Conservation (phyloP, 2,113 vertebrate genomes). For the Zapornia atra region DNA sequence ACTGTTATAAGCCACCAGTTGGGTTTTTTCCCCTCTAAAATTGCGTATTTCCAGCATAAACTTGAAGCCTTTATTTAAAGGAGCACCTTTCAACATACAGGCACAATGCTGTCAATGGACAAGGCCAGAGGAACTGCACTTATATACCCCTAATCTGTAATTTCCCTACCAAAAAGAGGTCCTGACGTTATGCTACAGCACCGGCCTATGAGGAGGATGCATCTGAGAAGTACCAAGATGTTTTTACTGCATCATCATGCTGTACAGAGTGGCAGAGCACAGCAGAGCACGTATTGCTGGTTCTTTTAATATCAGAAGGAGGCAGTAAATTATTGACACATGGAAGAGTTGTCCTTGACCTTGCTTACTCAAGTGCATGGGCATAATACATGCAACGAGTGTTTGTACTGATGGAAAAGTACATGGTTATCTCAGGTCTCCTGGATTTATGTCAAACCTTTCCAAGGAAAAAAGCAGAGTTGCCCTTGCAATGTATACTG, state of each 20-base stretch:
- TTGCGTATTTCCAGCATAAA: background rate
- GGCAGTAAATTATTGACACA: background rate
- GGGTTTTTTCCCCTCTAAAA: background rate
- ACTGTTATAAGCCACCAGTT: background rate
- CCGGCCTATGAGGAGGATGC: background rate
- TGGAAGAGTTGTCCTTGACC: background rate
- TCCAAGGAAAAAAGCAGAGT: background rate
- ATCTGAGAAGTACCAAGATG: accelerated
- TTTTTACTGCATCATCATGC: background rate
- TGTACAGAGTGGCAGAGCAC: background rate
- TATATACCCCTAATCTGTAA: too few species aligned
- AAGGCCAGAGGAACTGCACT: background rate
- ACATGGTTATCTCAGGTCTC: background rate
- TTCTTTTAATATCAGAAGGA: background rate
- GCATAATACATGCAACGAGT: background rate
- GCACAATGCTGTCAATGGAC: background rate
- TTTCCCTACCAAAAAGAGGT: background rate
- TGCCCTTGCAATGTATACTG: background rate
- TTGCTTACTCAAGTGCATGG: background rate
- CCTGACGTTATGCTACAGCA: too few species aligned
- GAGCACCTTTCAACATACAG: background rate
- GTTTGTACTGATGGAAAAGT: background rate
- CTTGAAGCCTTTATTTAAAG: background rate
- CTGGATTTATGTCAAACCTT: background rate
- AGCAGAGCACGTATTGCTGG: background rate